phyloP scores from a whole-genome alignment of 2,888 invertebrate species.

The Aphrophora alni region DNA sequence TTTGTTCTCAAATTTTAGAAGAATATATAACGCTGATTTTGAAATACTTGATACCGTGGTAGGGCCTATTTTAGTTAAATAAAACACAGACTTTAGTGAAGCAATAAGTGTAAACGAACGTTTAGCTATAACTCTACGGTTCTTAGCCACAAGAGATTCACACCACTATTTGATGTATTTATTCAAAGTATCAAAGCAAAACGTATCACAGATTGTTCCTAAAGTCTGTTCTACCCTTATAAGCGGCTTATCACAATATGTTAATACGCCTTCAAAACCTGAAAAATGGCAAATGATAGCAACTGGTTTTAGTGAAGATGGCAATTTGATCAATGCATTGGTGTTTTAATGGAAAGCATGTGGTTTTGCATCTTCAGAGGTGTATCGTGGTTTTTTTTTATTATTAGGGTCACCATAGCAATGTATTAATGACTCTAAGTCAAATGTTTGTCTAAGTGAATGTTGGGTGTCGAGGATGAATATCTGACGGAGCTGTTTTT shows the following conservation, averaged over 20 bases:
- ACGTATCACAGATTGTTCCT: background rate
- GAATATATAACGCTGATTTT: no score
- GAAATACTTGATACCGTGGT: no score
- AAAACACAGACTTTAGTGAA: conserved; percentile 7
- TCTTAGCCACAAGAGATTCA: conserved; percentile 21
- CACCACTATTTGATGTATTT: conserved; percentile 10
- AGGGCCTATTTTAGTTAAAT: background rate
- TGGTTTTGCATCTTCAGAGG: conserved; percentile 3
- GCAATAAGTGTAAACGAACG: conserved; percentile 16
- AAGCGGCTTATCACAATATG: background rate
- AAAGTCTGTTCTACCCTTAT: background rate
- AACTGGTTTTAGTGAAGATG: background rate
- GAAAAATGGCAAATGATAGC: conserved; percentile 2
- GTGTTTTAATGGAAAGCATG: conserved; percentile 1
- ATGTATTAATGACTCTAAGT: conserved; percentile 10
- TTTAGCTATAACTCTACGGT: conserved; percentile 11
- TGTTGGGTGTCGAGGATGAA: conserved; percentile 12
- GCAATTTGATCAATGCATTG: conserved; percentile 2
- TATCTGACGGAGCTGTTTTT: conserved; percentile 14
- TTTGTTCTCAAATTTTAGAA: no score
- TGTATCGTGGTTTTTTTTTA: background rate
- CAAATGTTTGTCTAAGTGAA: background rate
- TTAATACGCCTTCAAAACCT: conserved; percentile 11
- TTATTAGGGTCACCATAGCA: conserved; percentile 3
- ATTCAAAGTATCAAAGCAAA: conserved; percentile 15